Evolutionary conservation across 2,888 invertebrate genomes (phyloP).

Genomic region (Lampropteryx suffumata): DNA sequence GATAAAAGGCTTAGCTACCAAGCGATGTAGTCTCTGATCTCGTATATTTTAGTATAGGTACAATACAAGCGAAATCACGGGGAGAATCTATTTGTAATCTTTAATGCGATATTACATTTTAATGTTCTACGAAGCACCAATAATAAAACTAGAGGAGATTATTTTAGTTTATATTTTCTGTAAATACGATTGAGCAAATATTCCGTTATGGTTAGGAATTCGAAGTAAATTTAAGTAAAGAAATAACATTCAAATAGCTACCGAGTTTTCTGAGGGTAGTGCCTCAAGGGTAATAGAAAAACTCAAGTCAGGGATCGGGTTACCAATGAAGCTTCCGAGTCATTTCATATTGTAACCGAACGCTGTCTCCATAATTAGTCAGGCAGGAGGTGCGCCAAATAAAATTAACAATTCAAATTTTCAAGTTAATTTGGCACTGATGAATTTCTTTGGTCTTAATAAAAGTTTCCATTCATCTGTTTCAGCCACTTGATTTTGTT

Average conservation of each 20-base stretch:
- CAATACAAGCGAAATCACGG: too few relatives aligned
- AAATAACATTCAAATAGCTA: not conserved
- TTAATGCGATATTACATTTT: too few relatives aligned
- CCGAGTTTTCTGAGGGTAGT: not conserved
- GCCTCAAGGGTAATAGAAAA: slow-evolving; percentile 5
- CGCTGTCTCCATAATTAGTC: slow-evolving; percentile 55
- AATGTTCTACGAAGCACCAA: too few relatives aligned
- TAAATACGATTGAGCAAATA: not conserved
- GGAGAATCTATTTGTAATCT: too few relatives aligned
- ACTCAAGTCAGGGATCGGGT: slow-evolving; percentile 1
- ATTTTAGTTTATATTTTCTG: too few relatives aligned
- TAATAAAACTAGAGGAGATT: too few relatives aligned
- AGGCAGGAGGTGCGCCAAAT: slow-evolving; percentile 59
- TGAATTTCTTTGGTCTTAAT: slow-evolving; percentile 60
- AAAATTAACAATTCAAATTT: slow-evolving; percentile 70
- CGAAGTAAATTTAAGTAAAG: not conserved
- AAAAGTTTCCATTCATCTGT: slow-evolving; percentile 52
- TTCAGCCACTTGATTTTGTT: slow-evolving; percentile 37
- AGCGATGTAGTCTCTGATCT: too few relatives aligned
- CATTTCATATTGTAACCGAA: slow-evolving; percentile 28
- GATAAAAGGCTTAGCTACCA: too few relatives aligned
- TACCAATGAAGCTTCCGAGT: slow-evolving; percentile 1
- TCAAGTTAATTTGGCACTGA: slow-evolving; percentile 61
- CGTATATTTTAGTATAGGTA: too few relatives aligned
- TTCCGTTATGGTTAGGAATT: not conserved